Evolutionary conservation across 1,140 invertebrate genomes (phyloP), one percentile per base, ranked within the genome.

Genomic region (Bombus balteatus): DNA sequence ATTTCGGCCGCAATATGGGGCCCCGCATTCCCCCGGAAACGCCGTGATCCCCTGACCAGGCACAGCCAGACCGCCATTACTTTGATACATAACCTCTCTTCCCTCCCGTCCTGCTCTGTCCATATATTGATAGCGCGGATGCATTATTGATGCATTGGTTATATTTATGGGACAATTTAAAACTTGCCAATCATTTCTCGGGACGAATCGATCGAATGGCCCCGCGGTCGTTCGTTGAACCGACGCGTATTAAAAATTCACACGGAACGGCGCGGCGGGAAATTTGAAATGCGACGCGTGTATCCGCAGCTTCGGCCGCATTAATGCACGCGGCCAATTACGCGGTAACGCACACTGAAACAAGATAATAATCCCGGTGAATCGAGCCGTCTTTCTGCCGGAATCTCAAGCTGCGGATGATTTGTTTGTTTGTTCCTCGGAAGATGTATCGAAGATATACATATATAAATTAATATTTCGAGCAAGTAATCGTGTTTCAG

Each of bases 1-100:
- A 95, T 94, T 92, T 91, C 91, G 88, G 93, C 94, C 94, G 94
- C 94, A 94, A 94, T 94, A 95, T 94, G 92, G 90, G 79, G 81
- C 89, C 87, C 89, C 88, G 85, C 88, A 92, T 89, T 73, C 89
- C 87, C 89, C 91, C 86, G 83, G 84, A 90, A 85, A 70, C 81
- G 65, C 34, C 85, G 81, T 70, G 88, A 89, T 86, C 80, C 76
- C 85, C 77, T 32, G 72, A 76, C 81, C 81, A 80, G 47, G 32
- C 78, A 85, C 77, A 81, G 68, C 71, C 79, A 91, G 89, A 92
- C 90, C 91, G 88, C 92, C 92, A 94, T 94, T 94, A 93, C 90
- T 89, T 93, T 94, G 93, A 94, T 94, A 94, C 92, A 94, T 94
- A 92, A 92, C 90, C 89, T 91, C 91, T 83, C 89, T 85, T 91